A percentile compares a stretch with the other conserved stretches of the same genome.
Evolutionary conservation across 2,888 invertebrate species (phyloP).

Genomic region (Ecdyonurus torrentis): DNA sequence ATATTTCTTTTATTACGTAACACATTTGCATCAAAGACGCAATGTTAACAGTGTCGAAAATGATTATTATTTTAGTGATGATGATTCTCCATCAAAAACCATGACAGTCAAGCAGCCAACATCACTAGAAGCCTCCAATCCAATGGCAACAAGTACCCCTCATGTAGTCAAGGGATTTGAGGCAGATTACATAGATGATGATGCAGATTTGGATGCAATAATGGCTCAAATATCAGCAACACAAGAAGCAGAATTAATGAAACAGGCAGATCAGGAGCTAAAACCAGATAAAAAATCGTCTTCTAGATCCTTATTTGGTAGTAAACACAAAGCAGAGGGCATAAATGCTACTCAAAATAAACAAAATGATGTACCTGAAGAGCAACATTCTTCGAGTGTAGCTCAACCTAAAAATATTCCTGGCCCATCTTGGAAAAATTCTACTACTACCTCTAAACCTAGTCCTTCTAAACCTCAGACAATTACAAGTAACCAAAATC

Average conservation of each 20-base stretch:
- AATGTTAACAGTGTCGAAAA: no score
- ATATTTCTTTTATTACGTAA: no score
- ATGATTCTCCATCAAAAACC: background rate
- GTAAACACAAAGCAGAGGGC: background rate
- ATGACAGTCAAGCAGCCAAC: no score
- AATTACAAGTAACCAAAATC: no score
- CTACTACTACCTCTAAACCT: no score
- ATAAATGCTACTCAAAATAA: background rate
- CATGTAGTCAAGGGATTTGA: background rate
- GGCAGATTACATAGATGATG: background rate
- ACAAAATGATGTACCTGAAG: no score
- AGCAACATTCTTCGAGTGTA: no score
- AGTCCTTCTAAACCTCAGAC: background rate
- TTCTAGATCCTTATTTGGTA: background rate
- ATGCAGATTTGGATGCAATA: background rate
- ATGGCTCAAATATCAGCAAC: background rate
- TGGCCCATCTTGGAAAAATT: no score
- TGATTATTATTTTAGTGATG: background rate
- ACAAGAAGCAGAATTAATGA: background rate
- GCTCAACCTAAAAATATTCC: no score
- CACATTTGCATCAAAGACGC: no score
- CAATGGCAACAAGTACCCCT: background rate
- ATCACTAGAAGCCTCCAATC: no score
- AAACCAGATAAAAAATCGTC: background rate
- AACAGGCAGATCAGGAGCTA: background rate